phyloP scores from a whole-genome alignment of 1,140 invertebrate genomes.

The Heliconius himera region DNA sequence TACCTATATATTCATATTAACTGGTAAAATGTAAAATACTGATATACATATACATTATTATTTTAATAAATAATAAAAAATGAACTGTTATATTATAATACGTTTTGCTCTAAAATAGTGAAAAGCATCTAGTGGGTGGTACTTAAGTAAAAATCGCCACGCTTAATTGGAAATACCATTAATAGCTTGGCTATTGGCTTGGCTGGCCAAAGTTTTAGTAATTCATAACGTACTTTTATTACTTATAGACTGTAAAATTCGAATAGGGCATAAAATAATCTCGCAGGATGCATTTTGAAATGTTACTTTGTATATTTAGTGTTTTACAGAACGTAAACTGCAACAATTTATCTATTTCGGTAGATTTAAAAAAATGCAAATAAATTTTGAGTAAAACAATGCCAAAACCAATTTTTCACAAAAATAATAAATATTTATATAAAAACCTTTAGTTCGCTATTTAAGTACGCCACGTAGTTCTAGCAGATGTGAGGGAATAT shows the following conservation, averaged over 20 bases:
- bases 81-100: too few relatives aligned
- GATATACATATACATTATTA: too few relatives aligned
- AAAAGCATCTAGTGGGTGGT: neutral
- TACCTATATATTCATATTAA: too few relatives aligned
- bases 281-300: conserved; percentile 47
- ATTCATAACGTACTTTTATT: conserved; percentile 59
- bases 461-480: neutral
- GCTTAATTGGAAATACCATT: neutral
- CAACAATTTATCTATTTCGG: conserved; percentile 10
- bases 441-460: neutral
- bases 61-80: too few relatives aligned
- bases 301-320: conserved; percentile 47
- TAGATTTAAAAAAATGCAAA: neutral
- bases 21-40: too few relatives aligned
- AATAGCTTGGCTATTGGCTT: neutral
- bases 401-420: neutral
- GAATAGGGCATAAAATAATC: conserved; percentile 65
- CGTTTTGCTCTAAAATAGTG: neutral
- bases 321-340: conserved; percentile 12
- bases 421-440: neutral
- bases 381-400: neutral
- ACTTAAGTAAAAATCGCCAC: neutral
- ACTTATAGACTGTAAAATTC: conserved; percentile 59
- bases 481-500: neutral
- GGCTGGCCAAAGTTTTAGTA: conserved; percentile 44